Base-by-base conservation (phyloP, 2,888 invertebrate species). In the Drosophila putrida region DNA sequence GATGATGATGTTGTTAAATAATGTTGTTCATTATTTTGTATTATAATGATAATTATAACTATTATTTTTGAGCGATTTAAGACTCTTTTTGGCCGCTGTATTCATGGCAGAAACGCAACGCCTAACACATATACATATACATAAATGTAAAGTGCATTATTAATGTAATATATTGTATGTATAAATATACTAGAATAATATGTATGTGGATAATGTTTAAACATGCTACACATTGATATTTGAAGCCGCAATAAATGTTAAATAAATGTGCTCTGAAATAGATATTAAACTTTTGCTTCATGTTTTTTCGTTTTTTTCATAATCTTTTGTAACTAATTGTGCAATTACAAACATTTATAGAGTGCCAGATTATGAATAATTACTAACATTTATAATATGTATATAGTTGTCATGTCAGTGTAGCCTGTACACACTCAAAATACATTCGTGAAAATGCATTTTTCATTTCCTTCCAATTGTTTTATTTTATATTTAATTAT, bases 71-170 rank as follows among this genome's bases (percentile, higher is more conserved):
- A 58, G 50, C 43, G 46, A 44, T 62, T 60, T 62, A 36, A 25
- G 44, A 53, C 63, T 60, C 46, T 39, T 72, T 72, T 57, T 57
- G 67, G 70, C 74, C 67, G 70, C 53, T 80, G 88, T 82, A 82
- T 80, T 78, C 85, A 88, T 88, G 88, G 88, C 85, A 88, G 84
- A 88, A 88, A 83, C 76, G 81, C 85, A 84, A 85, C 85, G 76
- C 57, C 76, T 86, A 88, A 85, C 81, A 88, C 88, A 86, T 85
- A 86, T 86, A 88, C 86, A 88, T 86, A 86, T 82, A 88, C 88
- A 80, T 83, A 85, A 80, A 85, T 88, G 75, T 85, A 69, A 78
- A 80, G 87, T 87, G 78, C 78, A 77, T 55, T 71, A 68, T 64
- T 72, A 60, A 43, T 31, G 8, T 31, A 31, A 31, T 31, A 9